Percentiles rank a stretch among this genome's conserved stretches.
Conservation (phyloP, 2,113 vertebrate genomes). For the Misgurnus anguillicaudatus region DNA sequence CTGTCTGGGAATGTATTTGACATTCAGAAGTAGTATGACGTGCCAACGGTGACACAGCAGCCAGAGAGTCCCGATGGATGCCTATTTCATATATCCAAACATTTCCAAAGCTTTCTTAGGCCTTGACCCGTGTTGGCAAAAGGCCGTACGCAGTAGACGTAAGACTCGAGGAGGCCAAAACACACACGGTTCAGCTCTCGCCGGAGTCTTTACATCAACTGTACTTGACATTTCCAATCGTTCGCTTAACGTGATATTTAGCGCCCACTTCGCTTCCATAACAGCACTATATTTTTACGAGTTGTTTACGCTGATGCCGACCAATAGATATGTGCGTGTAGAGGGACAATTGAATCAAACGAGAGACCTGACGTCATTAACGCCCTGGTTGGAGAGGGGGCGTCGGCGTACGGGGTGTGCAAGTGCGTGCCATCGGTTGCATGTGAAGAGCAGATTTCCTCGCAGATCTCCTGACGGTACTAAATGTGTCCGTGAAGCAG, state of each 20-base stretch:
- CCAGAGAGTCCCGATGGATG: slow-evolving; percentile 63
- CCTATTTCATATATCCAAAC: slow-evolving; percentile 65
- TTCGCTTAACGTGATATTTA: slow-evolving; percentile 11
- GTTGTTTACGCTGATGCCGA: neutral
- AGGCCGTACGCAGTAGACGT: slow-evolving; percentile 35
- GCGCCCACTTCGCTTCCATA: neutral
- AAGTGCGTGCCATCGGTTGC: slow-evolving; percentile 63
- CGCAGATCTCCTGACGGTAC: slow-evolving; percentile 65
- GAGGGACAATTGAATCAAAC: slow-evolving; percentile 53
- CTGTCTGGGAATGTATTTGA: slow-evolving; percentile 67
- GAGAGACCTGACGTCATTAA: slow-evolving; percentile 63
- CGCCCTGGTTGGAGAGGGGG: slow-evolving; percentile 28
- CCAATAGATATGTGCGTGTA: slow-evolving; percentile 58
- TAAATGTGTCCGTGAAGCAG: slow-evolving; percentile 69
- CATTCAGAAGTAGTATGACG: slow-evolving; percentile 56
- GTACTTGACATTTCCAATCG: slow-evolving; percentile 30
- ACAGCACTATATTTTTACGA: neutral
- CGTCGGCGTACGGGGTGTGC: slow-evolving; percentile 31
- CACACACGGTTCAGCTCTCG: slow-evolving; percentile 65
- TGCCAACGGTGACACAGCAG: slow-evolving; percentile 71
- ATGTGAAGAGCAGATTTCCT: slow-evolving; percentile 79
- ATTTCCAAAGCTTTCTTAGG: slow-evolving; percentile 58
- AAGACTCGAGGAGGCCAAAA: slow-evolving; percentile 64
- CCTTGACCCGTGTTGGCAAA: slow-evolving; percentile 40
- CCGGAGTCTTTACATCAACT: slow-evolving; percentile 3